Base-by-base conservation (phyloP, 2,113 vertebrate species). In the Sprattus sprattus region DNA sequence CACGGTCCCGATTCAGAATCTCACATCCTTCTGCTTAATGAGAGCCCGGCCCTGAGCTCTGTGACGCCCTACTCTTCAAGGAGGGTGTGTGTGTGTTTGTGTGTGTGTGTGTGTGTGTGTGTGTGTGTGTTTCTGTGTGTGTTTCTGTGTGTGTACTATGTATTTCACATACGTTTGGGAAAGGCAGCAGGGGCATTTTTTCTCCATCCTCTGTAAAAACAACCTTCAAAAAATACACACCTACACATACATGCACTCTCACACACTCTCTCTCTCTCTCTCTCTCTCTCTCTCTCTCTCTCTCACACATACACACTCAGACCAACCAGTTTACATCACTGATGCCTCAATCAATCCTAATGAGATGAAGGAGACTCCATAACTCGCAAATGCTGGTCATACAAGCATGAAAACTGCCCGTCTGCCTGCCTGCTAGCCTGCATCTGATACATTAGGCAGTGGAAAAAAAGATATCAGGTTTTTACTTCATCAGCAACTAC, bases 1-100 rank as follows among this genome's bases (percentile, higher is more conserved):
- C 95, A 93, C 92, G 93, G 94, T 95, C 95, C 95, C 94, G 93
- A 93, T 95, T 95, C 93, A 95, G 94, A 96, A 95, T 95, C 95
- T 95, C 93, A 94, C 95, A 95, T 94, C 94, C 94, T 94, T 94
- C 94, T 93, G 91, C 92, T 94, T 95, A 95, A 95, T 95, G 94
- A 96, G 94, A 92, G 92, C 93, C 90, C 90, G 91, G 94, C 94
- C 94, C 93, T 47, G 81, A 92, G 95, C 93, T 93, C 93, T 47
- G 91, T 95, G 94, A 95, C 91, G 93, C 88, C 85, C 91, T 90
- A 87, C 90, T 92, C 89, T 91, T 78, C 86, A 87, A 88, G 92
- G 84, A 87, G 91, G 88, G 92, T 83, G 92, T 87, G 92, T 90
- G 88, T 87, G 89, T 84, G 91, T 89, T 60, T 84, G 90, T 86